Evolutionary conservation across 1,140 invertebrate genomes (phyloP).

Genomic region (Scaptomyza montana): DNA sequence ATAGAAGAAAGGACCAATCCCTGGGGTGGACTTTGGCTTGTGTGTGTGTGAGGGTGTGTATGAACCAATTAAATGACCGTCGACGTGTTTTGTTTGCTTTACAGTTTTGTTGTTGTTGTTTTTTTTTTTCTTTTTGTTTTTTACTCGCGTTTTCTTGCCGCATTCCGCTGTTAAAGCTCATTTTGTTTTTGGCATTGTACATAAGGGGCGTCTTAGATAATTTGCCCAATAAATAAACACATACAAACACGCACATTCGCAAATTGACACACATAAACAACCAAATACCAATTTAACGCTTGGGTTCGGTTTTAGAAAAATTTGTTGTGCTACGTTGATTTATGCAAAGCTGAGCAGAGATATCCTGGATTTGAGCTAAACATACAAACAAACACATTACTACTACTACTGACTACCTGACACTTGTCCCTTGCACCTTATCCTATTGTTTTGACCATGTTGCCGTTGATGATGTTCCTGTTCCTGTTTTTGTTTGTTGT

Average conservation of each 20-base stretch:
- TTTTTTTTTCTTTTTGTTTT: slow-evolving; percentile 5
- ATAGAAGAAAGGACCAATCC: slow-evolving; percentile 17
- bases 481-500: slow-evolving; percentile 20
- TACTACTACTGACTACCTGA: not conserved
- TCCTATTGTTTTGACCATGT: slow-evolving; percentile 52
- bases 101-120: slow-evolving; percentile 57
- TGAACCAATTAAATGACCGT: slow-evolving; percentile 75
- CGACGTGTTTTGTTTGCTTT: slow-evolving; percentile 71
- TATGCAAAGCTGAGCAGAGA: slow-evolving; percentile 74
- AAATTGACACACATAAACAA: slow-evolving; percentile 2
- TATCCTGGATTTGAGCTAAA: slow-evolving; percentile 5
- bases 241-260: slow-evolving; percentile 19
- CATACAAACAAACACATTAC: too few species aligned
- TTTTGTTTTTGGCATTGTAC: slow-evolving; percentile 67
- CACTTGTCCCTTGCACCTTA: not conserved
- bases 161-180: slow-evolving; percentile 49
- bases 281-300: slow-evolving; percentile 69
- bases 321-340: slow-evolving; percentile 64
- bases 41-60: slow-evolving; percentile 24
- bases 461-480: slow-evolving; percentile 18
- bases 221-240: slow-evolving; percentile 39
- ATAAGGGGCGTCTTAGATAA: slow-evolving; percentile 60
- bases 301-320: slow-evolving; percentile 65
- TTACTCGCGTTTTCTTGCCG: slow-evolving; percentile 11
- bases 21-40: slow-evolving; percentile 12